These are phyloP conservation scores for Mystacornis crossleyi DNA, from an alignment of 2,113 vertebrate genomes.

Conservation along the genomic window DNA sequence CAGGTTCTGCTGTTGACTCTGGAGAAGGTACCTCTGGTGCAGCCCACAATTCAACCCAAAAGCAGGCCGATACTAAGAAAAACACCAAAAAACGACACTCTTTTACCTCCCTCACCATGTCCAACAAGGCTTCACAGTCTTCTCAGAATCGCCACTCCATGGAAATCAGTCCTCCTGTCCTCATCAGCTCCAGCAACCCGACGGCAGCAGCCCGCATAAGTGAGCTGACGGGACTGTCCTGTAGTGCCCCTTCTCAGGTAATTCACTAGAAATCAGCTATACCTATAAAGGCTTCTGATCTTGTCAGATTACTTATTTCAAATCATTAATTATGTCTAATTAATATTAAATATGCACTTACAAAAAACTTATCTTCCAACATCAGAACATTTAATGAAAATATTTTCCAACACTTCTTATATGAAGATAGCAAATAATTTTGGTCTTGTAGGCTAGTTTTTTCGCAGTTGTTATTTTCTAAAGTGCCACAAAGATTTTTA, in stretches of 20 bases:
- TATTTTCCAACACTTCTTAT: background rate
- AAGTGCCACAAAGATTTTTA: background rate
- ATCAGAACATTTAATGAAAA: background rate
- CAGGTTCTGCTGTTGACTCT: slow-evolving; percentile 78
- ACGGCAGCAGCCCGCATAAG: slow-evolving; percentile 93
- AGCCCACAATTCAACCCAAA: slow-evolving; percentile 82
- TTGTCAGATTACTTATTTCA: background rate
- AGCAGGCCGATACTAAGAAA: slow-evolving; percentile 90
- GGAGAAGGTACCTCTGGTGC: slow-evolving; percentile 86
- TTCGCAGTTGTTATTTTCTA: background rate
- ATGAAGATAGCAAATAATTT: background rate
- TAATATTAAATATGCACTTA: rapidly evolving
- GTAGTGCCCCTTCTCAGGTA: slow-evolving; percentile 97
- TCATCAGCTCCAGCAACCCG: slow-evolving; percentile 98
- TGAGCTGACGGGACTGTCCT: slow-evolving; percentile 92
- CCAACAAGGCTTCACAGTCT: slow-evolving; percentile 91
- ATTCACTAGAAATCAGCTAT: background rate
- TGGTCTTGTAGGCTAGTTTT: background rate
- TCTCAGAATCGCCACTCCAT: slow-evolving; percentile 95
- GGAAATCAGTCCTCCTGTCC: slow-evolving; percentile 98
- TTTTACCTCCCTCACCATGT: slow-evolving; percentile 98
- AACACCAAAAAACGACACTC: slow-evolving; percentile 98
- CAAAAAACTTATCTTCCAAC: background rate
- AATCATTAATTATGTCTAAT: background rate
- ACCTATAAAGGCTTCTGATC: background rate